phyloP scores from a whole-genome alignment of 1,140 invertebrate genomes.

The Leptoteleia sp. region DNA sequence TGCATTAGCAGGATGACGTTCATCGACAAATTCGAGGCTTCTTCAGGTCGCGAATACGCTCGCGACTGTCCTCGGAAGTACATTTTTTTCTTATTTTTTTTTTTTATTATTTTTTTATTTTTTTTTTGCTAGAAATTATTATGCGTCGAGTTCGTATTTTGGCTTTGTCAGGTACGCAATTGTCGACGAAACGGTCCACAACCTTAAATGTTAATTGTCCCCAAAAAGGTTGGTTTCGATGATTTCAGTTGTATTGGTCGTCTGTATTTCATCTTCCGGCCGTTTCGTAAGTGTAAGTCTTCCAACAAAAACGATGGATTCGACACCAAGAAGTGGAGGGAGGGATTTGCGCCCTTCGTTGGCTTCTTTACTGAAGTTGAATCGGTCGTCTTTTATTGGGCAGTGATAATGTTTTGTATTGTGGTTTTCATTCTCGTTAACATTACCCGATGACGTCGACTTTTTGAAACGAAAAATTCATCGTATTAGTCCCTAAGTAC shows the following conservation, averaged over 20 bases:
- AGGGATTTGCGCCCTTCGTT: constrained; percentile 2
- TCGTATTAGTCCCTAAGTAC: constrained; percentile 22
- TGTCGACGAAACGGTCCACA: constrained; percentile 25
- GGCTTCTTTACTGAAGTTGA: constrained; percentile 19
- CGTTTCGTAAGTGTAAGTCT: constrained; percentile 37
- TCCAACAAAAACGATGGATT: constrained; percentile 58
- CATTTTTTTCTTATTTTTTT: background rate
- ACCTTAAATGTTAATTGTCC: constrained; percentile 26
- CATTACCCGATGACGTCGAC: constrained; percentile 9
- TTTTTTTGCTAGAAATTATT: constrained; percentile 24
- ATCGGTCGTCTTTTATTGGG: constrained; percentile 54
- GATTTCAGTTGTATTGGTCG: constrained; percentile 6
- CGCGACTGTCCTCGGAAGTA: constrained; percentile 53
- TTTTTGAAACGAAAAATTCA: constrained; percentile 7
- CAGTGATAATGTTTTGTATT: constrained; percentile 35
- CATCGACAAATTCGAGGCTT: constrained; percentile 49
- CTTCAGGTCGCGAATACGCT: constrained; percentile 61
- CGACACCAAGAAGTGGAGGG: constrained; percentile 27
- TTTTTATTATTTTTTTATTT: too few relatives aligned
- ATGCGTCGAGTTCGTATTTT: constrained; percentile 35
- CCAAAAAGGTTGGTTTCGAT: constrained; percentile 29
- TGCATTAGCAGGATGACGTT: constrained; percentile 2
- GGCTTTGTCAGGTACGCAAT: constrained; percentile 54
- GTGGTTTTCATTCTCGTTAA: constrained; percentile 27
- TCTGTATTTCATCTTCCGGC: background rate